Percentiles rank a stretch among this genome's conserved stretches.
Conservation (phyloP, 2,797 vertebrate species). For the Discoglossus pictus region DNA sequence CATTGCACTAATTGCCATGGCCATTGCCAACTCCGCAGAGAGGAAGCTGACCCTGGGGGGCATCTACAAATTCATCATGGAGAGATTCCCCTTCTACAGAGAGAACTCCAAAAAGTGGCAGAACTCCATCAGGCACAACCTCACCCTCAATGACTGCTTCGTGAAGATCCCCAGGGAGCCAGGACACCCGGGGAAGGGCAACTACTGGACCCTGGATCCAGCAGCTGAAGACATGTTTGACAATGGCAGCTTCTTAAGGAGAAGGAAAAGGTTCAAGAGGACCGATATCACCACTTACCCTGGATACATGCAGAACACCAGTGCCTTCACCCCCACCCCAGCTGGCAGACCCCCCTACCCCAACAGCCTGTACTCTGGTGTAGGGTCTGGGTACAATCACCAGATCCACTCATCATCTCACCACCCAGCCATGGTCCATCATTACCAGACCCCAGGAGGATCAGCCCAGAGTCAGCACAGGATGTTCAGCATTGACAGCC, state of each 20-base stretch:
- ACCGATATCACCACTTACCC: conserved; percentile 88
- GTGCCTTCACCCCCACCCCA: conserved; percentile 80
- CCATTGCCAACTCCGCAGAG: conserved; percentile 92
- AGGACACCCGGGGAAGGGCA: conserved; percentile 88
- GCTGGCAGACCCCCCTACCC: conserved; percentile 72
- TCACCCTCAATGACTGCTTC: conserved; percentile 90
- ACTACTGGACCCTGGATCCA: conserved; percentile 91
- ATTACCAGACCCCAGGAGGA: conserved; percentile 73
- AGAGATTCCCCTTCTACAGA: conserved; percentile 94
- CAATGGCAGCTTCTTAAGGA: conserved; percentile 84
- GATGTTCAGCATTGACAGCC: conserved; percentile 94
- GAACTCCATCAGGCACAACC: conserved; percentile 96
- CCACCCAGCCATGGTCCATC: conserved; percentile 78
- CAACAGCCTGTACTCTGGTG: conserved; percentile 69
- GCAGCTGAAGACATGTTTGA: conserved; percentile 94
- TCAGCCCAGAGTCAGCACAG: conserved; percentile 71
- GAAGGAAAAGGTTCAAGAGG: conserved; percentile 85
- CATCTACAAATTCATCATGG: conserved; percentile 97
- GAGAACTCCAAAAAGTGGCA: conserved; percentile 97
- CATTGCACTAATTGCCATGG: conserved; percentile 97
- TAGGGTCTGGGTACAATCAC: conserved; percentile 71
- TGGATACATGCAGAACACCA: conserved; percentile 81
- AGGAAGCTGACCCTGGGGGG: conserved; percentile 92
- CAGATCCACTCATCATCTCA: conserved; percentile 69
- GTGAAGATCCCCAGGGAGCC: conserved; percentile 92